These are phyloP conservation scores for Naja naja DNA, from an alignment of 2,113 vertebrate species.

Conservation along the genomic window DNA sequence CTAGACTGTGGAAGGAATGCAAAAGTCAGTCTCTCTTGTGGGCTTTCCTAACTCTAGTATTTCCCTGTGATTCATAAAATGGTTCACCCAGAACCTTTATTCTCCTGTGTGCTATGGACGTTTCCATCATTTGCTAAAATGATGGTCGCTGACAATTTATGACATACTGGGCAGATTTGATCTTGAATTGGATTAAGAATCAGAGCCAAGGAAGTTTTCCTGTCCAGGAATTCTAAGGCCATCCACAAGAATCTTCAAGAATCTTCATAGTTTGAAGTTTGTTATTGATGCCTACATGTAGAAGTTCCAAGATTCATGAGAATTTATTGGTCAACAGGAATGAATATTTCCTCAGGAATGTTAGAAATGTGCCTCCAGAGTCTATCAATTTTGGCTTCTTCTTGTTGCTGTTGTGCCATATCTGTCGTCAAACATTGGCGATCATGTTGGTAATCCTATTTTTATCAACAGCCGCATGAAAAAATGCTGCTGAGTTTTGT, in stretches of 20 bases:
- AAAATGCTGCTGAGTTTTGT: too few species aligned
- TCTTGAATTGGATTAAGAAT: background rate
- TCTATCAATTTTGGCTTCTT: background rate
- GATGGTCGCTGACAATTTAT: background rate
- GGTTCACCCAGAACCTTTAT: background rate
- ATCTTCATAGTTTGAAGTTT: background rate
- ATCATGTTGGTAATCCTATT: too few species aligned
- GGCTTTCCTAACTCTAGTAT: background rate
- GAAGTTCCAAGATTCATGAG: background rate
- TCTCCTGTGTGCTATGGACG: background rate
- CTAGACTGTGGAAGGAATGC: background rate
- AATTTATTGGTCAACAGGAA: background rate
- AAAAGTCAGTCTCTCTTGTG: background rate
- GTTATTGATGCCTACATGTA: background rate
- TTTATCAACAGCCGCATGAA: too few species aligned
- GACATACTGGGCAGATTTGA: background rate
- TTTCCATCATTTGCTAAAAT: background rate
- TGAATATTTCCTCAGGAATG: background rate
- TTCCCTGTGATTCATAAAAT: background rate
- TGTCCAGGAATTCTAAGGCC: background rate
- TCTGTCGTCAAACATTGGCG: too few species aligned
- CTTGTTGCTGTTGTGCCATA: too few species aligned
- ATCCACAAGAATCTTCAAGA: background rate
- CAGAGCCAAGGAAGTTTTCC: background rate
- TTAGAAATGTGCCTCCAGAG: background rate